These are phyloP conservation scores for Apodemus speciosus DNA, from an alignment of 2,113 vertebrate species.

Conservation along the genomic window DNA sequence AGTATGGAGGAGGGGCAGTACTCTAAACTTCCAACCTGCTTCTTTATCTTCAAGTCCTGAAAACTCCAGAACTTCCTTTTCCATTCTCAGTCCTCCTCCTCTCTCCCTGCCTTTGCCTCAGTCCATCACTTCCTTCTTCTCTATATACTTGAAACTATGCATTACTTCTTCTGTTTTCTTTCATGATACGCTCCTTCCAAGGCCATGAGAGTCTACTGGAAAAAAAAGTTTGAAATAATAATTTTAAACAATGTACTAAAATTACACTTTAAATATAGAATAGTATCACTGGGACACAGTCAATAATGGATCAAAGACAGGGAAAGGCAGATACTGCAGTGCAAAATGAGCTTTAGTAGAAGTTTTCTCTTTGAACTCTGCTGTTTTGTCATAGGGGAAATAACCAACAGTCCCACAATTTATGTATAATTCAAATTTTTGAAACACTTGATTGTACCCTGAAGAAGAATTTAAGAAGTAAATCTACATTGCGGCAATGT, in stretches of 20 bases:
- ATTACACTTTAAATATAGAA: neutral
- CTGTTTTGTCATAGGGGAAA: constrained; percentile 6
- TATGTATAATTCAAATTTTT: neutral
- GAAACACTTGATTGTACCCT: neutral
- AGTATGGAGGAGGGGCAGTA: constrained; percentile 85
- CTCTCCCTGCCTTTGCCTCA: neutral
- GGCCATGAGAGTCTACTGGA: neutral
- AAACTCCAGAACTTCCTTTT: constrained; percentile 75
- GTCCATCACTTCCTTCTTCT: constrained; percentile 72
- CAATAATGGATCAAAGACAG: neutral
- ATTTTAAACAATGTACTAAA: neutral
- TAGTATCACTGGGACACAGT: neutral
- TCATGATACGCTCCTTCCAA: neutral
- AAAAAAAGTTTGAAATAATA: neutral
- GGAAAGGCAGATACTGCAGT: neutral
- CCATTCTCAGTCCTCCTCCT: neutral
- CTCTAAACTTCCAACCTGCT: constrained; percentile 87
- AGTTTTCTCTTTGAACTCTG: constrained; percentile 11
- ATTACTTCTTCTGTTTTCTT: constrained; percentile 39
- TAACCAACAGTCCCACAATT: neutral
- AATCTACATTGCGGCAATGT: neutral
- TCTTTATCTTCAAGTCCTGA: constrained; percentile 83
- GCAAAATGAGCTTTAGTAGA: neutral
- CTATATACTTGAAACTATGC: neutral
- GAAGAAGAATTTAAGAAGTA: neutral